Percentiles rank a stretch among this genome's conserved stretches.
phyloP scores from a whole-genome alignment of 2,113 vertebrate genomes.

The Zapus hudsonius region DNA sequence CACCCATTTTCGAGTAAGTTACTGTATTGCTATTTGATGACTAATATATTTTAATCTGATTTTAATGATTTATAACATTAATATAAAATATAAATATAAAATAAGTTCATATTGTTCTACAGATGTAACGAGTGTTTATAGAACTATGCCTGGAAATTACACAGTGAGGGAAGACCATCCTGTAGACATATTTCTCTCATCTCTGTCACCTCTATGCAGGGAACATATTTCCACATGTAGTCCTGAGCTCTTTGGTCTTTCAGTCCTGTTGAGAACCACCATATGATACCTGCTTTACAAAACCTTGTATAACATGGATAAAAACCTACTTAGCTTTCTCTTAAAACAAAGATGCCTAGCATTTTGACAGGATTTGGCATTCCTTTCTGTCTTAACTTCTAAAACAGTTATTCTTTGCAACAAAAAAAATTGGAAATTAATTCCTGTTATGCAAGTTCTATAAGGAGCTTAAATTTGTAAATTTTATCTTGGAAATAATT shows the following conservation, averaged over 20 bases:
- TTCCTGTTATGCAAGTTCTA: neutral
- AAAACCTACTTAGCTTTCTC: neutral
- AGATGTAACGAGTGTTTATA: neutral
- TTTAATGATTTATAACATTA: neutral
- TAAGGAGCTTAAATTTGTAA: conserved; percentile 8
- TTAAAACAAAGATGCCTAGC: neutral
- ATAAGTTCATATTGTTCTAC: neutral
- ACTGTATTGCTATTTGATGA: neutral
- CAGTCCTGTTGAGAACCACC: neutral
- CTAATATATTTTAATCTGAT: neutral
- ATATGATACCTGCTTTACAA: neutral
- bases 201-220: neutral
- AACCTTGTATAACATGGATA: neutral
- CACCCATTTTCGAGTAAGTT: no score
- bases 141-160: neutral
- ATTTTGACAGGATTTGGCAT: neutral
- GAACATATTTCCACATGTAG: neutral
- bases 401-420: neutral
- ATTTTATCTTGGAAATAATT: conserved; percentile 29
- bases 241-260: neutral
- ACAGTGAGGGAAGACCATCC: neutral
- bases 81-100: neutral
- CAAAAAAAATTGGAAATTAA: neutral
- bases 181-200: neutral
- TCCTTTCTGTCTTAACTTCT: neutral